Evolutionary conservation across 2,113 vertebrate genomes (phyloP).

Genomic region (Prinia subflava): DNA sequence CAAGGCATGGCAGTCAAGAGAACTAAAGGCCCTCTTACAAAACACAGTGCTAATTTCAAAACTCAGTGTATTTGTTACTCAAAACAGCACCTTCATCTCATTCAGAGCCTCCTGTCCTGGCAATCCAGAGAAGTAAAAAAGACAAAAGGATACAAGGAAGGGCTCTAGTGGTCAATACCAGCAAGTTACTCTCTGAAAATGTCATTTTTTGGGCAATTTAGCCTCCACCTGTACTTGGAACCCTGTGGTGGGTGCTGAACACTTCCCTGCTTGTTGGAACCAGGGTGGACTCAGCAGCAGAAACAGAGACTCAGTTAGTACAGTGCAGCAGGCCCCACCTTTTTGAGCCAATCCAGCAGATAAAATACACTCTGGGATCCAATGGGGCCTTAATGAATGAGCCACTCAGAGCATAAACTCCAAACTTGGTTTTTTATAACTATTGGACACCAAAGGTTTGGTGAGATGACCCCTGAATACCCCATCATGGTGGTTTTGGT

Average conservation of each 20-base stretch:
- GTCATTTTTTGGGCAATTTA: neutral
- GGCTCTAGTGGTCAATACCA: neutral
- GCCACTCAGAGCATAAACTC: neutral
- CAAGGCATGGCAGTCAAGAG: neutral
- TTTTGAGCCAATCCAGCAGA: neutral
- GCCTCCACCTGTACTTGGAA: neutral
- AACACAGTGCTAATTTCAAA: neutral
- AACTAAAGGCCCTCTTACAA: neutral
- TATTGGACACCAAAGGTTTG: neutral
- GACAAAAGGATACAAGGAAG: neutral
- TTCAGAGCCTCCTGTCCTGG: neutral
- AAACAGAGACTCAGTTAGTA: fast-evolving
- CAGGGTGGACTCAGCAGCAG: neutral
- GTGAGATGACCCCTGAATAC: neutral
- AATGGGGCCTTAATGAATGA: neutral
- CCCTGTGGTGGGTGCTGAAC: neutral
- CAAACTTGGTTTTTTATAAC: neutral
- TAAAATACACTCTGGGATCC: neutral
- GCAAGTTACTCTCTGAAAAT: neutral
- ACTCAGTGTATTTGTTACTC: neutral
- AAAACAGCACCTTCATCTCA: neutral
- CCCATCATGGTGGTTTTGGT: neutral
- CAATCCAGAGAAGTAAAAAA: neutral
- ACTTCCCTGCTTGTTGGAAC: neutral
- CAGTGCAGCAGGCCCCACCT: neutral